Percentiles rank a stretch among this genome's conserved stretches.
Conservation (phyloP, 2,888 invertebrate genomes). For the Cataglyphis altisquamis region DNA sequence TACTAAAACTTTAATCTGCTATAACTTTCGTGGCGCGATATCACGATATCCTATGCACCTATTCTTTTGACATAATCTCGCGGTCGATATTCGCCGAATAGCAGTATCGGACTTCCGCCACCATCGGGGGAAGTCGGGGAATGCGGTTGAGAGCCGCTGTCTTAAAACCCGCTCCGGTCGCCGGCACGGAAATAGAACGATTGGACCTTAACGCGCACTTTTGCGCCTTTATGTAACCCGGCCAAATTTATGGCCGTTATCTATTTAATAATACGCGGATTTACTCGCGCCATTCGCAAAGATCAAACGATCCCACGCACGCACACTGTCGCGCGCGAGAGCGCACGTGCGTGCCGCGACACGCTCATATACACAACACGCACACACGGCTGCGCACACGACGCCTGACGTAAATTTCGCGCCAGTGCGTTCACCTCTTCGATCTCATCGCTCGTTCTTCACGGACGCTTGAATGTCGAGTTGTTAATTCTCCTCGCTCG, state of each 20-base stretch:
- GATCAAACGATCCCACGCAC: slow-evolving; percentile 68
- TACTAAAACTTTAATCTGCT: background rate
- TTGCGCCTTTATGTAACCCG: slow-evolving; percentile 79
- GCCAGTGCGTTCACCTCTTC: slow-evolving; percentile 69
- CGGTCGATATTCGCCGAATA: background rate
- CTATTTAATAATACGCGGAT: slow-evolving; percentile 79
- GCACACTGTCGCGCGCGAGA: slow-evolving; percentile 17
- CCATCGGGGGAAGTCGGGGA: slow-evolving; percentile 4
- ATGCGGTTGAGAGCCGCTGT: slow-evolving; percentile 74
- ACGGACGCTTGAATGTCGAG: slow-evolving; percentile 51
- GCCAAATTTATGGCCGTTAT: slow-evolving; percentile 80
- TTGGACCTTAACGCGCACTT: slow-evolving; percentile 77
- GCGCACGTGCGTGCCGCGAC: slow-evolving; percentile 61
- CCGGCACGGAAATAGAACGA: slow-evolving; percentile 78
- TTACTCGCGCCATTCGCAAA: slow-evolving; percentile 68
- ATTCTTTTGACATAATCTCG: slow-evolving; percentile 2
- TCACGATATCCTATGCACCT: background rate
- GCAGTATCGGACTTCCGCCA: slow-evolving; percentile 36
- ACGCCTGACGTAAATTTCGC: slow-evolving; percentile 65
- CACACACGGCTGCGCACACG: slow-evolving; percentile 38
- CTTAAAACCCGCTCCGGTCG: slow-evolving; percentile 73
- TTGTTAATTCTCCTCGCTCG: slow-evolving; percentile 49
- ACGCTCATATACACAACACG: background rate
- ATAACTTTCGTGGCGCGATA: background rate
- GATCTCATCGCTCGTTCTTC: slow-evolving; percentile 62